phyloP scores from a whole-genome alignment of 1,140 invertebrate species.

The Drosophila mauritiana region DNA sequence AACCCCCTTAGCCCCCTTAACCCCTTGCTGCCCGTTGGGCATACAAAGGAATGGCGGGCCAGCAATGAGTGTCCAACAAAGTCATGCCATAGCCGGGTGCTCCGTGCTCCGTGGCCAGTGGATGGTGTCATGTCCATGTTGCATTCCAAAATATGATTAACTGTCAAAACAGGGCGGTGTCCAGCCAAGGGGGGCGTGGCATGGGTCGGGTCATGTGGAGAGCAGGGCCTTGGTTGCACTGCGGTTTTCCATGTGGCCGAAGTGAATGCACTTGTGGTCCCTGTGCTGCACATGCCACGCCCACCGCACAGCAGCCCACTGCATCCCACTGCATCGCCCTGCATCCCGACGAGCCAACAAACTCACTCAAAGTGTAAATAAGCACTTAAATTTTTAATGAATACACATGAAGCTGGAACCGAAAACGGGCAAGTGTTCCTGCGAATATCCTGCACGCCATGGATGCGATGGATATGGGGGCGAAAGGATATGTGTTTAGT shows the following conservation, averaged over 20 bases:
- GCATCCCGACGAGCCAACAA: not conserved
- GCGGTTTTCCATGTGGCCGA: slow-evolving; percentile 11
- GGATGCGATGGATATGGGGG: too few species aligned
- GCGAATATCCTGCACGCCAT: not conserved
- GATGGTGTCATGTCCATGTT: slow-evolving; percentile 19
- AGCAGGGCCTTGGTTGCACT: not conserved
- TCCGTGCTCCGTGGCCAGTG: not conserved
- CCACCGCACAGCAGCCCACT: not conserved
- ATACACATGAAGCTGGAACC: slow-evolving; percentile 26
- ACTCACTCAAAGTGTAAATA: slow-evolving; percentile 52
- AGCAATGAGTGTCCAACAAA: slow-evolving; percentile 10
- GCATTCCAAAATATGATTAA: slow-evolving; percentile 46
- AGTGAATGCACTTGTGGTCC: slow-evolving; percentile 17
- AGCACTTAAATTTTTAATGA: slow-evolving; percentile 71
- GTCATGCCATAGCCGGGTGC: slow-evolving; percentile 21
- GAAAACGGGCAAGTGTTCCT: not conserved
- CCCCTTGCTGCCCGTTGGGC: not conserved
- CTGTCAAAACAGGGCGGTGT: slow-evolving; percentile 23
- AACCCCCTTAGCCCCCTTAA: not conserved
- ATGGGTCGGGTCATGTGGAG: not conserved
- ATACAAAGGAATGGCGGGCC: not conserved
- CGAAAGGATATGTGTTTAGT: not conserved
- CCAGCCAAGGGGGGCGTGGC: not conserved
- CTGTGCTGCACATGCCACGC: not conserved
- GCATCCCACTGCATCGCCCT: too few species aligned